phyloP scores from a whole-genome alignment of 2,888 invertebrate species.

The Brachypterus glaber region DNA sequence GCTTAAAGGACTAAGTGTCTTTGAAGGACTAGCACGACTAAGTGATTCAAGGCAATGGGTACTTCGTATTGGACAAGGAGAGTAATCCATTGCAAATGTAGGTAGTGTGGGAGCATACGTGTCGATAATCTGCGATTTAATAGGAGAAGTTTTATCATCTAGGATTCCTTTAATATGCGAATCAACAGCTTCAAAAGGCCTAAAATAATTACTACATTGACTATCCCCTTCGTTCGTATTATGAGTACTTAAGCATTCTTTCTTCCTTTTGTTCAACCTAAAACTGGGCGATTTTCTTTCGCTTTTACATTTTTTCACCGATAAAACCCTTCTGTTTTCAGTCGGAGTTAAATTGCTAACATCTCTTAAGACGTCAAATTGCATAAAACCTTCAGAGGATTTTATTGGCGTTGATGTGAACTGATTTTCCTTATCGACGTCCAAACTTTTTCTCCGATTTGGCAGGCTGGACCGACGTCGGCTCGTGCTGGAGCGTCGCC shows the following conservation, averaged over 20 bases:
- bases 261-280: constrained; percentile 34
- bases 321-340: constrained; percentile 24
- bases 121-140: constrained; percentile 27
- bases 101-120: constrained; percentile 44
- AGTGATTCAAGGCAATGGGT: constrained; percentile 38
- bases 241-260: constrained; percentile 31
- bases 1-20: constrained; percentile 30
- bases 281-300: constrained; percentile 19
- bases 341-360: constrained; percentile 55
- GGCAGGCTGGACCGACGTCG: constrained; percentile 29
- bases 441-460: constrained; percentile 45
- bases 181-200: constrained; percentile 35
- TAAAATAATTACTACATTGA: constrained; percentile 31
- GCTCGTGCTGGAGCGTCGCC: constrained; percentile 41
- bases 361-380: constrained; percentile 46
- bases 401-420: constrained; percentile 52
- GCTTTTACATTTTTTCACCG: constrained; percentile 23
- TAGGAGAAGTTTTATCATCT: constrained; percentile 11
- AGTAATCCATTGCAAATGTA: constrained; percentile 50
- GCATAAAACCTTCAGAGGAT: constrained; percentile 29
- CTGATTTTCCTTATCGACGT: constrained; percentile 51
- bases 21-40: constrained; percentile 47
- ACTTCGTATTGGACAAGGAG: constrained; percentile 36
- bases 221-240: constrained; percentile 18
- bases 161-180: constrained; percentile 33